Percentiles rank a stretch among this genome's conserved stretches.
These are phyloP conservation scores for Holothuria glaberrima DNA, from an alignment of 35 echinoderm and acorn worm species.

Conservation along the genomic window DNA sequence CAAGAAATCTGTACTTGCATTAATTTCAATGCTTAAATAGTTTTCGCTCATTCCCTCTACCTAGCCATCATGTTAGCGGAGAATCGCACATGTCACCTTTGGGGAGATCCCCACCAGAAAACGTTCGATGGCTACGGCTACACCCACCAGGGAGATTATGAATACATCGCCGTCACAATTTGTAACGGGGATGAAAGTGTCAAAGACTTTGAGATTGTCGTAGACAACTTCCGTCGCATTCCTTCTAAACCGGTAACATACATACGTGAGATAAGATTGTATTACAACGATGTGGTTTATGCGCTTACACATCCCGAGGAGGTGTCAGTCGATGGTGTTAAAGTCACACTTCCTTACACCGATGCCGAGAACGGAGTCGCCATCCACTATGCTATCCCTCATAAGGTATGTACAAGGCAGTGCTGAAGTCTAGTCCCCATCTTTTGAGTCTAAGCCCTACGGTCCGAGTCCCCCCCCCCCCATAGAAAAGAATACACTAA, in stretches of 20 bases:
- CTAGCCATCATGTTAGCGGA: too few relatives aligned
- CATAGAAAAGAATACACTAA: too few relatives aligned
- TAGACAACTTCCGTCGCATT: neutral
- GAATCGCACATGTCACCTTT: too few relatives aligned
- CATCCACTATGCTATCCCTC: slow-evolving; percentile 10
- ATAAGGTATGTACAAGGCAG: neutral
- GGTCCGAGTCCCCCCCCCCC: too few relatives aligned
- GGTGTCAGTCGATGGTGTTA: neutral
- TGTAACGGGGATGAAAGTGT: neutral
- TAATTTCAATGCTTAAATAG: too few relatives aligned
- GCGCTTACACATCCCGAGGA: neutral
- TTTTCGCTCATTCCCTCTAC: too few relatives aligned
- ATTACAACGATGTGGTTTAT: slow-evolving; percentile 19
- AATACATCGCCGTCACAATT: slow-evolving; percentile 10
- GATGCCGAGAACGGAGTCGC: neutral
- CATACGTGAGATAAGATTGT: neutral
- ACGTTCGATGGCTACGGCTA: slow-evolving; percentile 38
- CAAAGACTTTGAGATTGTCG: neutral
- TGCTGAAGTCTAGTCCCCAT: too few relatives aligned
- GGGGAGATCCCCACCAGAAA: too few relatives aligned
- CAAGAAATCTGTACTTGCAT: too few relatives aligned
- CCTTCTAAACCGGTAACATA: neutral
- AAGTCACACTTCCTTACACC: slow-evolving; percentile 2
- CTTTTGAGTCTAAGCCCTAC: too few relatives aligned
- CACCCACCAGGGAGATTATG: neutral